Evolutionary conservation across 2,888 invertebrate species (phyloP), one percentile per base, ranked within the genome.

Genomic region (Pyrocoelia pectoralis): DNA sequence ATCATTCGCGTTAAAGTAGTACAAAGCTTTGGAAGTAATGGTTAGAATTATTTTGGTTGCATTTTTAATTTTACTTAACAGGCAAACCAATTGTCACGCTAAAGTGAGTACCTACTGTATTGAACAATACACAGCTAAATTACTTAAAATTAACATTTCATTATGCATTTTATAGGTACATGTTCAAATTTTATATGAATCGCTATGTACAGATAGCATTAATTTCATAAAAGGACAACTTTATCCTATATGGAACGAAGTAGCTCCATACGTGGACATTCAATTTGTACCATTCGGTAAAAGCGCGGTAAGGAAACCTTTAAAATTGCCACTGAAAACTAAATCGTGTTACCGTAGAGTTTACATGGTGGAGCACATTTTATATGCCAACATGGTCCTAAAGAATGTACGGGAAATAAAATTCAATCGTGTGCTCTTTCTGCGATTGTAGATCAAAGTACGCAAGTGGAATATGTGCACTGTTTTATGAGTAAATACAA

Each of bases 221-320:
- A 72, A 73, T 9, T 89, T 89, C 72, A 83, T 89, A 61, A 70
- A 77, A 3, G 71, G 82, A 1, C 86, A 89, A 72, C 75, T 89
- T 38, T 77, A 79, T 40, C 87, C 87, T 0, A 77, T 83, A 0
- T 81, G 86, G 73, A 74, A 80, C 2, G 73, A 82, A 48, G 74
- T 89, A 41, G 80, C 83, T 6, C 74, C 83, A 9, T 82, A 84
- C 70, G 73, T 89, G 3, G 79, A 82, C 40, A 73, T 89, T 10
- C 77, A 79, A 13, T 78, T 89, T 28, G 81, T 89, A 50, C 89
- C 89, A 1, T 89, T 89, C 73, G 89, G 89, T 49, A 89, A 89
- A 79, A 84, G 88, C 6, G 74, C 72, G 72, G 89, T 89, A 77
- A 83, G 81, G n/a, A n/a, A n/a, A n/a, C 6, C 24, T 24, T 79